A percentile compares a stretch with the other conserved stretches of the same genome.
Conservation (phyloP, 2,888 invertebrate species). For the Synanthedon formicaeformis region DNA sequence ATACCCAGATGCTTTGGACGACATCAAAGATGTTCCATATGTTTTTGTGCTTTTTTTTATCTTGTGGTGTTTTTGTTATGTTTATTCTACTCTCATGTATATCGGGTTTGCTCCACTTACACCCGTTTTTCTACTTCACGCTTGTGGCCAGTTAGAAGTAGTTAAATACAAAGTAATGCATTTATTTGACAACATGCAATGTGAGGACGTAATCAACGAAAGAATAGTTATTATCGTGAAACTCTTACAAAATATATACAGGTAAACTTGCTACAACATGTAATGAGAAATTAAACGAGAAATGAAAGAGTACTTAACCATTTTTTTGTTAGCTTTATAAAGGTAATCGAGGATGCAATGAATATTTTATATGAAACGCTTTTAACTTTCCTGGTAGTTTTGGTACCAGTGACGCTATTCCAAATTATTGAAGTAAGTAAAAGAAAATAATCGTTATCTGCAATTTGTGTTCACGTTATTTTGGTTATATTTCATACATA, state of each 20-base stretch:
- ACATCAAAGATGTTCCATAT: background rate
- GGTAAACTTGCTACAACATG: background rate
- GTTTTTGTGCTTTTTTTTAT: background rate
- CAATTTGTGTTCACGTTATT: background rate
- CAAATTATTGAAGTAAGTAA: background rate
- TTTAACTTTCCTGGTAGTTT: background rate
- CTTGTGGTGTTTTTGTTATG: background rate
- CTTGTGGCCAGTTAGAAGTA: background rate
- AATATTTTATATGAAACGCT: background rate
- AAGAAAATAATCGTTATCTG: background rate
- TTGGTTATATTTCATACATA: background rate
- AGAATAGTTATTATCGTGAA: background rate
- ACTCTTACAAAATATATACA: background rate
- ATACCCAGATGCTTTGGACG: background rate
- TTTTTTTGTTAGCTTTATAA: background rate
- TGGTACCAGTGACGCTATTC: background rate
- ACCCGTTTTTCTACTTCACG: background rate
- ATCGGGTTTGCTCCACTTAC: background rate
- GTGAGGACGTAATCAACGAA: background rate
- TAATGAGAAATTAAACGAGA: background rate
- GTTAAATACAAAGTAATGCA: background rate
- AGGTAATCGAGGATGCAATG: background rate
- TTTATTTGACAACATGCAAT: background rate
- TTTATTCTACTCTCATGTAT: background rate
- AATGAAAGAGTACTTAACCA: background rate